A percentile compares a stretch with the other conserved stretches of the same genome.
phyloP scores from a whole-genome alignment of 2,113 vertebrate genomes.

The Archocentrus centrarchus region DNA sequence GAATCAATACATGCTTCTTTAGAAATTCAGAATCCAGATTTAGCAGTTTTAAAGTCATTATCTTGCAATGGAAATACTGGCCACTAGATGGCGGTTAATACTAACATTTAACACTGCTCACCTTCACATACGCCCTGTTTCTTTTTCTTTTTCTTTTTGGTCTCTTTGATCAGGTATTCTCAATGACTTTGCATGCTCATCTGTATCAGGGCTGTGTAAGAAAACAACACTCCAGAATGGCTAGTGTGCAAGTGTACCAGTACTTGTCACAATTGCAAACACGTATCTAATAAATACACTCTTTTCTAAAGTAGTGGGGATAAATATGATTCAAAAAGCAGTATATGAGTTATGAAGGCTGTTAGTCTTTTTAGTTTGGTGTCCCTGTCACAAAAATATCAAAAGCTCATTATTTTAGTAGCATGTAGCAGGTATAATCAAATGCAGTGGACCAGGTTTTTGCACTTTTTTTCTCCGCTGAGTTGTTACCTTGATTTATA shows the following conservation, averaged over 20 bases:
- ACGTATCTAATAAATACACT: background rate
- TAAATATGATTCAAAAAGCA: background rate
- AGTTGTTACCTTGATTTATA: background rate
- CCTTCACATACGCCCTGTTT: constrained; percentile 2
- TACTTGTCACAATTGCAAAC: background rate
- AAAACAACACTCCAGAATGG: background rate
- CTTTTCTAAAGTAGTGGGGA: background rate
- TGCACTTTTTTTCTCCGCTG: background rate
- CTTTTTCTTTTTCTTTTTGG: constrained; percentile 13
- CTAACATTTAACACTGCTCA: constrained; percentile 20
- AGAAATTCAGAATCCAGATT: background rate
- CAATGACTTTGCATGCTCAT: constrained; percentile 26
- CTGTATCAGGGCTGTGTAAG: background rate
- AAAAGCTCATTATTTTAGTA: background rate
- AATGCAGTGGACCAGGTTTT: background rate
- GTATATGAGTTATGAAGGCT: background rate
- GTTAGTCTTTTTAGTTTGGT: background rate
- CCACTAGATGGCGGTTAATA: constrained; percentile 78
- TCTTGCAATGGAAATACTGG: background rate
- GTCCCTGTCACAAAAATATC: background rate
- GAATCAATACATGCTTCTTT: background rate
- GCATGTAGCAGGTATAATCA: background rate
- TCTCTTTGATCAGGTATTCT: background rate
- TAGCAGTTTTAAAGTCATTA: background rate
- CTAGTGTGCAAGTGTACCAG: background rate